A percentile compares a stretch with the other conserved stretches of the same genome.
Conservation (phyloP, 2,888 invertebrate genomes). For the Drosophila anceps region DNA sequence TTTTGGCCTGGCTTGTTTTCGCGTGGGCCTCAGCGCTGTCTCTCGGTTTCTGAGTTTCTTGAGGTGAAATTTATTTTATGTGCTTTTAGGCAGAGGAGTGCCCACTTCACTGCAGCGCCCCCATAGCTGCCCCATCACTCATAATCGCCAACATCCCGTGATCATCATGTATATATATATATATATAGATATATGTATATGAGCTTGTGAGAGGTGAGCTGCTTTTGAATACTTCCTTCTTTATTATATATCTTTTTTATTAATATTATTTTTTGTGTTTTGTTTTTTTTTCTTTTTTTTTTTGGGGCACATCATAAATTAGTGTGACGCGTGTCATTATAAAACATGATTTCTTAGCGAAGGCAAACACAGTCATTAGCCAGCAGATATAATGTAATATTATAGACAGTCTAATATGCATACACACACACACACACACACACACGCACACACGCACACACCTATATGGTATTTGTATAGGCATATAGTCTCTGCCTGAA, state of each 20-base stretch:
- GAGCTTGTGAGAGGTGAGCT: constrained; percentile 30
- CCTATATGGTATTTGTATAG: neutral
- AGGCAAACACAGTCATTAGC: constrained; percentile 57
- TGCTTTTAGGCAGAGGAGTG: constrained; percentile 57
- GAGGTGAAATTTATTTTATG: constrained; percentile 67
- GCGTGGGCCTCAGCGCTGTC: constrained; percentile 38
- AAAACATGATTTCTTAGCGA: constrained; percentile 58
- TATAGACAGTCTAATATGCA: constrained; percentile 8
- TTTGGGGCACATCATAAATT: constrained; percentile 38
- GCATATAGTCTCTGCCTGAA: constrained; percentile 23
- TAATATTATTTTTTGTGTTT: constrained; percentile 9
- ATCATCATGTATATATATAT: constrained; percentile 10
- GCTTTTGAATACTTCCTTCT: constrained; percentile 48
- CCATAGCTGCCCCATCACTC: constrained; percentile 22
- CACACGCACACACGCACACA: neutral
- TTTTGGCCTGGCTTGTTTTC: constrained; percentile 35
- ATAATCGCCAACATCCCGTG: constrained; percentile 37
- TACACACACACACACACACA: neutral
- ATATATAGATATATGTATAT: neutral
- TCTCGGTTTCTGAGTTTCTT: constrained; percentile 46
- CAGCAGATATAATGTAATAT: constrained; percentile 24
- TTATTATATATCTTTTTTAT: constrained; percentile 13
- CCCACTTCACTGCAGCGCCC: constrained; percentile 27
- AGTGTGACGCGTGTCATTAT: constrained; percentile 18
- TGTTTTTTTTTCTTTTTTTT: constrained; percentile 20